These are phyloP conservation scores for Molanna angustata DNA, from an alignment of 2,888 invertebrate genomes.

Conservation along the genomic window DNA sequence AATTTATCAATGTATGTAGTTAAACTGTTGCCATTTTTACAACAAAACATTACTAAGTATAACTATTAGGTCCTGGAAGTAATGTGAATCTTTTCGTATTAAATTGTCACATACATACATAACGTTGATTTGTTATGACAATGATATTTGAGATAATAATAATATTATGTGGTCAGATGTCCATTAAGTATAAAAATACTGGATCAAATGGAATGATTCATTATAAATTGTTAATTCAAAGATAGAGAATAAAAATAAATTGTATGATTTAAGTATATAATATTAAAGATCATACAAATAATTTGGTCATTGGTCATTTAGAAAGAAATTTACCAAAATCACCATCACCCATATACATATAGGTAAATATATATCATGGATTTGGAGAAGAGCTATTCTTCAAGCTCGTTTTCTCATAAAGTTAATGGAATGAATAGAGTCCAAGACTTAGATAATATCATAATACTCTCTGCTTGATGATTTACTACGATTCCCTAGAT, in stretches of 20 bases:
- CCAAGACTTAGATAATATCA: too few relatives aligned
- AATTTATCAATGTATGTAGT: neutral
- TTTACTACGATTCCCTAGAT: neutral
- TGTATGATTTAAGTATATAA: too few relatives aligned
- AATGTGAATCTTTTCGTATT: neutral
- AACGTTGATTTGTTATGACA: neutral
- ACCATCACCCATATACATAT: too few relatives aligned
- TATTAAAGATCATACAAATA: too few relatives aligned
- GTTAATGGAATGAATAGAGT: too few relatives aligned
- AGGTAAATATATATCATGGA: too few relatives aligned
- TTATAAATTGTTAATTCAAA: constrained; percentile 7
- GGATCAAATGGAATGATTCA: constrained; percentile 2
- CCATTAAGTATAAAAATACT: neutral
- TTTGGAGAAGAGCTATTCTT: too few relatives aligned
- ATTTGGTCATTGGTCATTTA: too few relatives aligned
- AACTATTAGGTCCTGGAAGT: neutral
- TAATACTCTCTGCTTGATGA: too few relatives aligned
- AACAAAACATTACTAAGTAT: neutral
- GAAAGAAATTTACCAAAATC: too few relatives aligned
- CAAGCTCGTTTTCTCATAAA: too few relatives aligned
- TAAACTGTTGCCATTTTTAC: neutral
- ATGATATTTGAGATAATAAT: constrained; percentile 3
- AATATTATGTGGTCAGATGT: constrained; percentile 4
- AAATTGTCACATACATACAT: neutral
- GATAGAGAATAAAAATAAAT: constrained; percentile 15